Percentiles rank a stretch among this genome's conserved stretches.
phyloP scores from a whole-genome alignment of 2,888 invertebrate species.

The Coelinius sp. region DNA sequence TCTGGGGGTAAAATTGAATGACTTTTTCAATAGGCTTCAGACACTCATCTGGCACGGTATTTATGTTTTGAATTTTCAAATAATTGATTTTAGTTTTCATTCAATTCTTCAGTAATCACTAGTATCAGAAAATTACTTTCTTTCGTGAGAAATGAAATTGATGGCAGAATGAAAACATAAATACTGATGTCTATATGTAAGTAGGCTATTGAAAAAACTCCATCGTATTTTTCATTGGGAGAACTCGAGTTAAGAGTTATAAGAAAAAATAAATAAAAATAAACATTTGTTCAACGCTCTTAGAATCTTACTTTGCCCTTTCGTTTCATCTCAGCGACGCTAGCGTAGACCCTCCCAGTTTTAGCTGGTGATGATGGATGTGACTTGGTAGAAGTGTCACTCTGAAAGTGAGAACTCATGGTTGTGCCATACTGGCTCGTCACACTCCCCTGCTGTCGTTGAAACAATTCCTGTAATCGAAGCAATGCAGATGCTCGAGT shows the following conservation, averaged over 20 bases:
- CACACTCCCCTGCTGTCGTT: conserved; percentile 82
- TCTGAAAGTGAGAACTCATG: conserved; percentile 84
- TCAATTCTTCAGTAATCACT: conserved; percentile 3
- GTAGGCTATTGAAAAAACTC: neutral
- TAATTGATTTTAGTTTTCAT: neutral
- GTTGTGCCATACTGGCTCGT: conserved; percentile 73
- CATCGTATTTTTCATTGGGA: neutral
- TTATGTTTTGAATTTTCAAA: neutral
- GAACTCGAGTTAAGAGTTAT: conserved; percentile 30
- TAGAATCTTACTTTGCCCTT: conserved; percentile 77
- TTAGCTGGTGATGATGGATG: conserved; percentile 81
- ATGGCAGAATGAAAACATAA: neutral
- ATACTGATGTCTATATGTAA: neutral
- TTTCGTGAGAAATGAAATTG: neutral
- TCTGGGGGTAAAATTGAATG: neutral
- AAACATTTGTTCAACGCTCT: conserved; percentile 31
- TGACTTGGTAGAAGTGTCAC: conserved; percentile 73
- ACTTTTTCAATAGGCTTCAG: neutral
- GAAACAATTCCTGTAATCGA: conserved; percentile 82
- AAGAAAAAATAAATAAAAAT: neutral
- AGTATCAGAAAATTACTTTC: no score
- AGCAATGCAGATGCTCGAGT: conserved; percentile 56
- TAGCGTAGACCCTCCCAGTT: conserved; percentile 85
- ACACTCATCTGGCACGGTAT: neutral
- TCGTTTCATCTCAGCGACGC: conserved; percentile 96